Evolutionary conservation across 2,113 vertebrate species (phyloP), one percentile per base, ranked within the genome.

Genomic region (Atrichornis clamosus): DNA sequence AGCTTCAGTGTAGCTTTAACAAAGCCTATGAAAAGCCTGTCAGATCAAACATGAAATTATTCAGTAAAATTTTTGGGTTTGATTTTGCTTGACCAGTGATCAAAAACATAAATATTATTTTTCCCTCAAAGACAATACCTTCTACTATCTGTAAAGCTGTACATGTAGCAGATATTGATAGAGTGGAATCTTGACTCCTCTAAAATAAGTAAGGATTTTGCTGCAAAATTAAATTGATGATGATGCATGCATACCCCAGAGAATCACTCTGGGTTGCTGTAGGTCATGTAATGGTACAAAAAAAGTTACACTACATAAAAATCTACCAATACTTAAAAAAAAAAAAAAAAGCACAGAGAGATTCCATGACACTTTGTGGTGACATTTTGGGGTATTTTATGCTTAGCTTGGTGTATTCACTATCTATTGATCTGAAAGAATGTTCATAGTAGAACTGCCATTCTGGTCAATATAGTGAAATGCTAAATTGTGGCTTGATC

Each of bases 381-480:
- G 69, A 49, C 14, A 6, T 44, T 72, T 18, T 46, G 47, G 33
- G 35, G 22, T 70, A 8, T 86, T 82, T 76, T 74, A 37, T 74
- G 30, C 24, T 39, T 74, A 47, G 24, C 27, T 94, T 63, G 24
- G 8, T 76, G 6, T 64, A 35, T 77, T 80, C 15, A 19, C 7
- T 72, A 4, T 67, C 30, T 73, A 12, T 59, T 0, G 0, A 59
- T 85, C 55, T 77, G 19, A 37, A 64, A 47, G 39, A 83, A 42
- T 15, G 32, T 41, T 85, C 2, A 1, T 80, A 47, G 59, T 26
- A 63, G 76, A 77, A 46, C 33, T 75, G 68, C 21, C 42, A 10
- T 93, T 73, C 42, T 86, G 52, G 56, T 60, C 60, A 81, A 7
- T 86, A 10, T 11, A 59, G 15, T 70, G 79, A 87, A 94, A 90